Evolutionary conservation across 2,113 vertebrate genomes (phyloP).

Genomic region (Suncus etruscus): DNA sequence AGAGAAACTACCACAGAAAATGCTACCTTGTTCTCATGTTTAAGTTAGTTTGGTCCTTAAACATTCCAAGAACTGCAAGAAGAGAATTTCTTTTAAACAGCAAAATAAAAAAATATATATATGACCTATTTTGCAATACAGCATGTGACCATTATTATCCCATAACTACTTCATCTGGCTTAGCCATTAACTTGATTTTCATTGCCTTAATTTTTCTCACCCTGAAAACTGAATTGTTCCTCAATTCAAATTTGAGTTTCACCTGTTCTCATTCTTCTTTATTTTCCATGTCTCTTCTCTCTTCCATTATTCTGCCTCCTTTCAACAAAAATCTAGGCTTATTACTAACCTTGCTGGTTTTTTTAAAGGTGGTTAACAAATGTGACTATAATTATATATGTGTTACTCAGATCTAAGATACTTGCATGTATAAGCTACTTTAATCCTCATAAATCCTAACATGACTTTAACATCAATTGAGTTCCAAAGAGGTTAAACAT

Average conservation of each 20-base stretch:
- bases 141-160: background rate
- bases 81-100: background rate
- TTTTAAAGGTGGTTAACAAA: background rate
- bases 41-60: background rate
- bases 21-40: background rate
- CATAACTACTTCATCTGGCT: background rate
- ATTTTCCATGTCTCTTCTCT: too few relatives aligned
- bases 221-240: too few relatives aligned
- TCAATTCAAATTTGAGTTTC: too few relatives aligned
- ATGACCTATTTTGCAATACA: background rate
- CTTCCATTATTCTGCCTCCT: too few relatives aligned
- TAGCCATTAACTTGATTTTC: background rate
- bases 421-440: background rate
- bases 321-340: background rate
- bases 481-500: background rate
- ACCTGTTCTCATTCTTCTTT: background rate
- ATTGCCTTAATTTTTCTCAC: background rate
- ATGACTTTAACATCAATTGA: background rate
- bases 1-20: background rate
- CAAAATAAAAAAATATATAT: background rate
- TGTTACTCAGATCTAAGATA: background rate
- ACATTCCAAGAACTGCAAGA: background rate
- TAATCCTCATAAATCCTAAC: background rate
- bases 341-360: background rate
- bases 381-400: too few relatives aligned